phyloP scores from a whole-genome alignment of 1,140 invertebrate genomes.

The Zaprionus vittiger region DNA sequence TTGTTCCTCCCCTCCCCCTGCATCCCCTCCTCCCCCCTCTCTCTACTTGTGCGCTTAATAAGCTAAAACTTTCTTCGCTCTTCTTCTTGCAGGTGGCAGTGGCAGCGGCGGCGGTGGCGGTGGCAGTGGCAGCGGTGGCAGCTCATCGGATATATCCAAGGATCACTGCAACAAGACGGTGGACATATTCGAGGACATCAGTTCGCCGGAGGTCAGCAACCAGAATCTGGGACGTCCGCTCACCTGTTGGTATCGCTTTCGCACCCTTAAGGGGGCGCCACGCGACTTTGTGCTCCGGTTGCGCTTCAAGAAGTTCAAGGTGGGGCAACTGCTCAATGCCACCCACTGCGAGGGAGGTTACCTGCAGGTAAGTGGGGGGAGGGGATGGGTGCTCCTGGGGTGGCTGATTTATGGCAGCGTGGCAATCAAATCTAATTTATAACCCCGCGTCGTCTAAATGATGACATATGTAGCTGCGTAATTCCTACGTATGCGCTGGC shows the following conservation, averaged over 20 bases:
- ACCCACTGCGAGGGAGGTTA: conserved; percentile 93
- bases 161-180: conserved; percentile 96
- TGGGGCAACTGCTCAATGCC: conserved; percentile 93
- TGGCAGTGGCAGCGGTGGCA: conserved; percentile 59
- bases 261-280: conserved; percentile 91
- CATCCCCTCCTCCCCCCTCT: neutral
- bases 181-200: conserved; percentile 95
- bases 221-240: conserved; percentile 92
- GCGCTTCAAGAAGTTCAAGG: conserved; percentile 96
- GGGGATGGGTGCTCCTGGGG: neutral
- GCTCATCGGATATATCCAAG: conserved; percentile 71
- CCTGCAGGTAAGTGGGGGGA: conserved; percentile 89
- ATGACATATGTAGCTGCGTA: conserved; percentile 50
- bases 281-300: conserved; percentile 95
- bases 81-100: conserved; percentile 65
- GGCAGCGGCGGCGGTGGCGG: conserved; percentile 64
- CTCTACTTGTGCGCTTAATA: conserved; percentile 41
- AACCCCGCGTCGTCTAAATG: conserved; percentile 44
- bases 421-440: conserved; percentile 76
- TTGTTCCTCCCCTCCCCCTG: neutral
- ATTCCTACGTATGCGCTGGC: conserved; percentile 37
- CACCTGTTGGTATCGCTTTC: conserved; percentile 95
- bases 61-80: conserved; percentile 11
- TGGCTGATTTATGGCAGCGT: conserved; percentile 54
- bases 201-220: conserved; percentile 92